phyloP scores from a whole-genome alignment of 2,888 invertebrate species.

The Scaeva pyrastri region DNA sequence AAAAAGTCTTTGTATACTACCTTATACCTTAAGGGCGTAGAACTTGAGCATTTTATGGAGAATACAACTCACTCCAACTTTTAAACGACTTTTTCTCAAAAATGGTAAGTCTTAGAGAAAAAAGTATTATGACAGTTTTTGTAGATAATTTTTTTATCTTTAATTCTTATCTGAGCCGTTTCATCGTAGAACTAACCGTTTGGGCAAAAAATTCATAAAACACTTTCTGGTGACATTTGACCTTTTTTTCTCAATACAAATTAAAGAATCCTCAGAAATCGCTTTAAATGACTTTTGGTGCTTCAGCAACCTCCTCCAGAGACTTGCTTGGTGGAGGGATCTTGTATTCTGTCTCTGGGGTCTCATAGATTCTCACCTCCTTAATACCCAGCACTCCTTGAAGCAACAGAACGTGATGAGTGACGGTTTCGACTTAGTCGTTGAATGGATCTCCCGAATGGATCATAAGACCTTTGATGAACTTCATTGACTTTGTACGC shows the following conservation, averaged over 20 bases:
- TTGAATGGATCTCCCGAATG: constrained; percentile 99
- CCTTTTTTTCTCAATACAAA: constrained; percentile 69
- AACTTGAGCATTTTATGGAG: no score
- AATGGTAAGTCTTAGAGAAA: no score
- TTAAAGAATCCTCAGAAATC: constrained; percentile 53
- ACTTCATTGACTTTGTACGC: constrained; percentile 99
- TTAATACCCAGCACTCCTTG: constrained; percentile 92
- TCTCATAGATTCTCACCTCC: constrained; percentile 90
- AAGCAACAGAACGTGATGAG: constrained; percentile 97
- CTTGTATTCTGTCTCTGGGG: constrained; percentile 84
- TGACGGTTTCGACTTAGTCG: constrained; percentile 99
- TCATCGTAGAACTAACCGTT: no score
- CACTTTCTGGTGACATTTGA: no score
- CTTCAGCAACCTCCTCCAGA: constrained; percentile 80
- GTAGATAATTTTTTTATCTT: no score
- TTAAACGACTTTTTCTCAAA: no score
- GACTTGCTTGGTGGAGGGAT: constrained; percentile 82
- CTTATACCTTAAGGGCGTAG: no score
- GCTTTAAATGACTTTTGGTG: constrained; percentile 80
- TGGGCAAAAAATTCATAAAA: no score
- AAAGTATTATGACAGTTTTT: no score
- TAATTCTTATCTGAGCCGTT: no score
- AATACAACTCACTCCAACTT: no score
- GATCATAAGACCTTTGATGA: constrained; percentile 99
- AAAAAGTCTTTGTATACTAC: no score